phyloP scores from a whole-genome alignment of 2,113 vertebrate genomes.

The Etia nguti region DNA sequence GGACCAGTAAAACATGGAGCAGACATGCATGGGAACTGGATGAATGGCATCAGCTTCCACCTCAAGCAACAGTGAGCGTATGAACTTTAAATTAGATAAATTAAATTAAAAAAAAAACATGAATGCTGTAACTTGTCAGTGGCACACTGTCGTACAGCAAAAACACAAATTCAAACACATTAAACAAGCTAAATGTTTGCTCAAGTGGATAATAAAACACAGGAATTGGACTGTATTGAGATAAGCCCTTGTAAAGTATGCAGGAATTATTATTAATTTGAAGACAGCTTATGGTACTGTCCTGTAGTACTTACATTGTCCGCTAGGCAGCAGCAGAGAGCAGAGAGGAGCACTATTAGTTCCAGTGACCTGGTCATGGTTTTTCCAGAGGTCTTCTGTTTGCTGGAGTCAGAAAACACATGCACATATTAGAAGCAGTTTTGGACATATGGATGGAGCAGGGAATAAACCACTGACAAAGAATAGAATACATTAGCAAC shows the following conservation, averaged over 20 bases:
- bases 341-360: conserved; percentile 35
- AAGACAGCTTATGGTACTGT: too few species aligned
- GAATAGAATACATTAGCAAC: not conserved
- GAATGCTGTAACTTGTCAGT: not conserved
- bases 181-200: not conserved
- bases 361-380: conserved; percentile 38
- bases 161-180: not conserved
- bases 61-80: not conserved
- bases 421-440: not conserved
- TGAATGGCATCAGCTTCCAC: not conserved
- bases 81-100: not conserved
- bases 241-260: not conserved
- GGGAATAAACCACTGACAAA: not conserved
- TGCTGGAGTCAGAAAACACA: conserved; percentile 5
- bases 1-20: not conserved
- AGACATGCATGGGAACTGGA: not conserved
- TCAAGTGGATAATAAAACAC: not conserved
- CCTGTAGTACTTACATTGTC: conserved; percentile 53
- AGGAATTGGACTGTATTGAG: not conserved
- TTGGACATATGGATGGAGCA: not conserved
- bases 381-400: not conserved
- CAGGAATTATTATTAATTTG: not conserved
- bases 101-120: not conserved
- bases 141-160: not conserved
- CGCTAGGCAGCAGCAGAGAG: conserved; percentile 59